Percentiles rank a stretch among this genome's conserved stretches.
Evolutionary conservation across 2,888 invertebrate species (phyloP).

Genomic region (Pterostichus niger): DNA sequence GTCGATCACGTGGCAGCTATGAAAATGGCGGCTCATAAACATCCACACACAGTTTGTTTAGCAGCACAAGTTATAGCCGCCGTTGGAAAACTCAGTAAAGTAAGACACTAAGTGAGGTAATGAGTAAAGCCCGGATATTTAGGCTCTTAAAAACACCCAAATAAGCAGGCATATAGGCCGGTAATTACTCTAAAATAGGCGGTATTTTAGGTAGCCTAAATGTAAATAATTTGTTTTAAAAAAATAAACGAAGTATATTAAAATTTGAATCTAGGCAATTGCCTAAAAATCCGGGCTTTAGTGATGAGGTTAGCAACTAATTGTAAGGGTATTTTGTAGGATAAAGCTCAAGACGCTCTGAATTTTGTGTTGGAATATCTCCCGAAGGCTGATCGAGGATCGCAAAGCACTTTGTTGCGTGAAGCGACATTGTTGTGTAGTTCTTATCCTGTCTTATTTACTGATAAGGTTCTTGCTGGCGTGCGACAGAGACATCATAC

Average conservation of each 20-base stretch:
- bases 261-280: too few species aligned
- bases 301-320: not conserved
- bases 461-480: conserved; percentile 87
- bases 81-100: conserved; percentile 86
- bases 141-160: too few species aligned
- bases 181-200: too few species aligned
- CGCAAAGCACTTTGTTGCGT: conserved; percentile 87
- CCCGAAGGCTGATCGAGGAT: conserved; percentile 84
- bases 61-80: conserved; percentile 86
- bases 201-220: too few species aligned
- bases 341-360: conserved; percentile 88
- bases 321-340: conserved; percentile 77
- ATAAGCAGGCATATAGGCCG: too few species aligned
- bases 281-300: too few species aligned
- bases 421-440: conserved; percentile 91
- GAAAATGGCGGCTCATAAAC: conserved; percentile 83
- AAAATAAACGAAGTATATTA: too few species aligned
- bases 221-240: too few species aligned
- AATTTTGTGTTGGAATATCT: conserved; percentile 90
- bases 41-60: conserved; percentile 83
- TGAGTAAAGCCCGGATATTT: too few species aligned
- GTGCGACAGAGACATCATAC: conserved; percentile 83
- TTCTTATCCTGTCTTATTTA: conserved; percentile 89
- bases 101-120: conserved; percentile 72
- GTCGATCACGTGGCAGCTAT: conserved; percentile 85